Percentiles rank a stretch among this genome's conserved stretches.
Evolutionary conservation across 2,797 vertebrate genomes (phyloP).

Genomic region (Poecilia velifera): DNA sequence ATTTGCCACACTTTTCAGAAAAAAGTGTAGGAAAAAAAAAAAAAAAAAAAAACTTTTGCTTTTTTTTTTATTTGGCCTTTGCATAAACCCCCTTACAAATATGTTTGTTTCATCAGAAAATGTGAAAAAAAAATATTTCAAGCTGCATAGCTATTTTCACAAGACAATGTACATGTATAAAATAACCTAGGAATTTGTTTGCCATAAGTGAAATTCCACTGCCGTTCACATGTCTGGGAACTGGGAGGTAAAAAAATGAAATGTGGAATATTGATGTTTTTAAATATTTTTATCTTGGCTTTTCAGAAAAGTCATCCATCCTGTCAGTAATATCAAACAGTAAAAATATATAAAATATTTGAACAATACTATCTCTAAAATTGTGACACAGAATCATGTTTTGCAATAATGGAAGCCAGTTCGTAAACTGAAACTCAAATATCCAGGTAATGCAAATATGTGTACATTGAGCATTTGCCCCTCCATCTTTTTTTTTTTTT

Average conservation of each 20-base stretch:
- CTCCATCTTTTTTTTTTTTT: constrained; percentile 15
- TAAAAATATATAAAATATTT: neutral
- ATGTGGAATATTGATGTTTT: constrained; percentile 65
- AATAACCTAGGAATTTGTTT: neutral
- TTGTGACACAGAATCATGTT: neutral
- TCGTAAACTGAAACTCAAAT: constrained; percentile 19
- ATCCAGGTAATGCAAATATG: constrained; percentile 40
- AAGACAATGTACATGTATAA: neutral
- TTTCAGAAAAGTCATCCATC: constrained; percentile 88
- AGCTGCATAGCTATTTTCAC: neutral
- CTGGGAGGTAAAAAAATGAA: neutral
- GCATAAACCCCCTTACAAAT: too few relatives aligned
- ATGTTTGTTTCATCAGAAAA: neutral
- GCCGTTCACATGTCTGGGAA: neutral
- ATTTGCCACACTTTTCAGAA: neutral
- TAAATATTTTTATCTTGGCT: constrained; percentile 83
- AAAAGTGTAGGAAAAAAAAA: neutral
- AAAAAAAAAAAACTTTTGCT: neutral
- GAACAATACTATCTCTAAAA: neutral
- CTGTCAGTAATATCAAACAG: constrained; percentile 10
- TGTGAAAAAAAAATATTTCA: too few relatives aligned
- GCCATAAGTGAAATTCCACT: neutral
- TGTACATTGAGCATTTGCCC: constrained; percentile 26
- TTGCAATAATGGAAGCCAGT: neutral
- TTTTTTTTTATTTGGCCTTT: neutral